Conservation (phyloP, 1,140 invertebrate genomes). For the Diplogasteroides magnus region DNA sequence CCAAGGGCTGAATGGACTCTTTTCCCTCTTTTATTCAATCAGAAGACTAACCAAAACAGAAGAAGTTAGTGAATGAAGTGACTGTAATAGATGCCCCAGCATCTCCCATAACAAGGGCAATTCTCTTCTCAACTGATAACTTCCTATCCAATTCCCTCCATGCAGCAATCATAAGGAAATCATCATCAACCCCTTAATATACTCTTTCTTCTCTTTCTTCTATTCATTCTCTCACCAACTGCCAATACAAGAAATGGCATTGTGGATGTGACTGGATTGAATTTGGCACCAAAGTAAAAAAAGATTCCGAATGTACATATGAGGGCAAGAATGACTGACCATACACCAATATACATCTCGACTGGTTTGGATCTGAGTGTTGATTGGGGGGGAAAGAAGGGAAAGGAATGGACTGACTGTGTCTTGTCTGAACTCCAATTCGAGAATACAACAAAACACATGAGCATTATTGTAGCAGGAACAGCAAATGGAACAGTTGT, state of each 20-base stretch:
- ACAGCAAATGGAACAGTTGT: slow-evolving; percentile 52
- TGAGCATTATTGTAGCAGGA: slow-evolving; percentile 50
- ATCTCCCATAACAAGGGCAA: slow-evolving; percentile 58
- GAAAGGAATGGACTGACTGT: slow-evolving; percentile 36
- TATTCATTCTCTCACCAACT: slow-evolving; percentile 35
- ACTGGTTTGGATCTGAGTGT: slow-evolving; percentile 46
- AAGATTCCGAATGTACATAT: slow-evolving; percentile 49
- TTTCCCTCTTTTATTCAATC: neutral
- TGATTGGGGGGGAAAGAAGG: no score
- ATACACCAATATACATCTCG: slow-evolving; percentile 53
- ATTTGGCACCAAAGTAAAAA: slow-evolving; percentile 48
- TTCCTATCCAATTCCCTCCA: slow-evolving; percentile 56
- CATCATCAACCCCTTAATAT: slow-evolving; percentile 57
- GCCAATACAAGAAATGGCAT: slow-evolving; percentile 55
- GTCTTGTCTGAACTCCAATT: slow-evolving; percentile 43
- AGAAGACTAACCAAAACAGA: slow-evolving; percentile 54
- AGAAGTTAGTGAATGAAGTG: slow-evolving; percentile 60
- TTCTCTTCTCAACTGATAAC: slow-evolving; percentile 49
- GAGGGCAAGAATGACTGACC: slow-evolving; percentile 48
- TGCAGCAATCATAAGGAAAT: slow-evolving; percentile 58
- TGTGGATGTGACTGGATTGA: slow-evolving; percentile 53
- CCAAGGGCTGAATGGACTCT: slow-evolving; percentile 42
- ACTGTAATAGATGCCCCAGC: slow-evolving; percentile 60
- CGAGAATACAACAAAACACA: slow-evolving; percentile 50
- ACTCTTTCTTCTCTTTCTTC: neutral